Conservation (phyloP, 2,113 vertebrate genomes). For the Mixornis gularis region DNA sequence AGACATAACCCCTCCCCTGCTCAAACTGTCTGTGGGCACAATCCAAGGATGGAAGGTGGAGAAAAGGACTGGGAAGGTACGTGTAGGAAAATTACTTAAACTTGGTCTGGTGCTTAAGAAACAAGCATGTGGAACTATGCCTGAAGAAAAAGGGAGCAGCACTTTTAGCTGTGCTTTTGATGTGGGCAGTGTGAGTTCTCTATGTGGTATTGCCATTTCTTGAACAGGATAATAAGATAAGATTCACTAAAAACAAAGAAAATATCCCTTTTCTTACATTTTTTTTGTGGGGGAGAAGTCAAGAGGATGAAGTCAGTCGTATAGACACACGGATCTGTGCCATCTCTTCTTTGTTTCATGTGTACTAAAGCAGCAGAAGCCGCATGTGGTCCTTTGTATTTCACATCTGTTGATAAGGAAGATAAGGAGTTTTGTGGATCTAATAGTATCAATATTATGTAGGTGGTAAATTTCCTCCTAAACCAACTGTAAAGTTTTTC, state of each 20-base stretch:
- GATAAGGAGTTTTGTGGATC: background rate
- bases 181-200: background rate
- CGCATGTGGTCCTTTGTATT: background rate
- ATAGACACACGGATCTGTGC: fast-evolving
- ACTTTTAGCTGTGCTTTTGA: background rate
- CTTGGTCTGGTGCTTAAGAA: background rate
- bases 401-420: background rate
- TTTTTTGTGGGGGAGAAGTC: background rate
- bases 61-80: background rate
- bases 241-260: background rate
- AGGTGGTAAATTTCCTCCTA: background rate
- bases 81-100: background rate
- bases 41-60: background rate
- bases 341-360: background rate
- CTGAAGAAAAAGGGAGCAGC: background rate
- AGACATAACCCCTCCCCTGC: fast-evolving
- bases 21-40: background rate
- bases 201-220: background rate
- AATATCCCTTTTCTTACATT: background rate
- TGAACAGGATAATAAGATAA: background rate
- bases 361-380: background rate
- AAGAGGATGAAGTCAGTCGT: background rate
- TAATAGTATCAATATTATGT: background rate
- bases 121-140: background rate
- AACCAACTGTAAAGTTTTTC: background rate